Evolutionary conservation across 2,113 vertebrate genomes (phyloP), one percentile per base, ranked within the genome.

Genomic region (Hiodon tergisus): DNA sequence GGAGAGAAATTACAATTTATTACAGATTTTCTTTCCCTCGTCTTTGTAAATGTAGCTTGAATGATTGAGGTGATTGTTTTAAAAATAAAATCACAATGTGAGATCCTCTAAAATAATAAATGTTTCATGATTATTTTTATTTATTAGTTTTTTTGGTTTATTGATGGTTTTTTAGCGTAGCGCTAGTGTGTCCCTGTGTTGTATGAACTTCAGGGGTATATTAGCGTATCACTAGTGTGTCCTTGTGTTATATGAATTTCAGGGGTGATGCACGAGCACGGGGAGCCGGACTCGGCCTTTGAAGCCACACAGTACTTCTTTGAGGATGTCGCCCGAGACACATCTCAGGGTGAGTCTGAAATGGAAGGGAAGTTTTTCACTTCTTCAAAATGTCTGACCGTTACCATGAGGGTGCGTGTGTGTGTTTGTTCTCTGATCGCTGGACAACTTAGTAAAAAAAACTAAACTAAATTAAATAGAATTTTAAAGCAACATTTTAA

Each of bases 231-330:
- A 10, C 13, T 48, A 31, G 52, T 4, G 52, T 17, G 4, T 17
- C 50, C 65, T 10, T 58, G 55, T 55, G 4, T 72, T 16, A 31
- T 74, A 52, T 58, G 14, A 68, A 53, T 46, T 3, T 5, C 80
- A 92, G 92, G 97, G 78, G 85, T 93, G 0, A 87, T 86, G 67
- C 89, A 87, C 59, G 96, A 99, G 69, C 94, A 93, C 61, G 97
- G 97, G 8, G 97, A 99, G 62, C 94, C 97, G 0, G 97, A 99
- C 83, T 99, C 97, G n/a, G 97, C 97, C 50, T 98, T 97, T 76
- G 97, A 99, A 88, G 97, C 97, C 13, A 98, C 94, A 17, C 96
- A 98, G 81, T 99, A 98, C 85, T 99, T 99, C 84, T 99, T 98
- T 90, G 97, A 99, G 88, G 97, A 99, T 81, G 94, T 99, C 78